Evolutionary conservation across 2,797 vertebrate genomes (phyloP), one percentile per base, ranked within the genome.

Genomic region (Threskiornis aethiopicus): DNA sequence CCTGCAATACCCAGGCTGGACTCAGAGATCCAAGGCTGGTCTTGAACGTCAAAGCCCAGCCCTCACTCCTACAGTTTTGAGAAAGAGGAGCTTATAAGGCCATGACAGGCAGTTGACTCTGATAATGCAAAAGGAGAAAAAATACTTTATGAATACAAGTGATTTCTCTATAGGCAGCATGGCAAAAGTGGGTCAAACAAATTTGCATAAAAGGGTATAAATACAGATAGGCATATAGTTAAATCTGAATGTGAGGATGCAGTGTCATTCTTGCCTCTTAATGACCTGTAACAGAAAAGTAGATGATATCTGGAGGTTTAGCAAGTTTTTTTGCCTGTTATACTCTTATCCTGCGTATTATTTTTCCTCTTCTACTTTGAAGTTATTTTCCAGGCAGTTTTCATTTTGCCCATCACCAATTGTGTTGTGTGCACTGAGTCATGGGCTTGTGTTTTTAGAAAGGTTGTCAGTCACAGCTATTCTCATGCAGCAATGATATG

Each of bases 391-490:
- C 79, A 87, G 61, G 89, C 76, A 75, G 39, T 71, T 94, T 91
- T 93, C 89, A 75, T 87, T 93, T 94, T 76, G 75, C 71, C 49
- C 57, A 83, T 96, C 26, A 10, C 46, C 87, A 90, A 71, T 33
- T 33, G 57, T 69, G 65, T 58, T 85, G 58, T 87, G 82, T 83
- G 72, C 71, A 65, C 59, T 96, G 94, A 96, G 89, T 96, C 92
- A 91, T 11, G 42, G 79, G 62, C 87, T 91, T 77, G 72, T 96
- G 89, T 85, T 97, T 96, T 89, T 26, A 87, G 86, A 90, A 85
- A 46, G 59, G 67, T 54, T 96, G 87, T 96, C 89, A 92, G 65
- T 96, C 92, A 96, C 62, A 86, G 84, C 87, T 91, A 90, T 92
- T 83, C 84, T 94, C 26, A 11, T 42, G 72, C 72, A 94, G 72